phyloP scores from a whole-genome alignment of 2,888 invertebrate genomes.

The Nemotelus pantherinus region DNA sequence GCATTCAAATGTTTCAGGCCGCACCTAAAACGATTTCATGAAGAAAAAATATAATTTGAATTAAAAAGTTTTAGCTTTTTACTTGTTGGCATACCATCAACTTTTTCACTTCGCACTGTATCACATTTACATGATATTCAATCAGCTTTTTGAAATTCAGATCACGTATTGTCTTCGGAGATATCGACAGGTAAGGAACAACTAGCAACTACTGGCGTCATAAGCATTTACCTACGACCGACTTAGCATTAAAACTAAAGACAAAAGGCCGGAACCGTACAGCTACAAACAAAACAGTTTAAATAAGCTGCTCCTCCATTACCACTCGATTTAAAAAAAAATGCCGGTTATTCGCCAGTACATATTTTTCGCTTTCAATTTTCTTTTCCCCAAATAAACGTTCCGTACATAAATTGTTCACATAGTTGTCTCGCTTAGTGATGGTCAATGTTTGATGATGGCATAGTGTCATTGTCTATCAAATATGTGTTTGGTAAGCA shows the following conservation, averaged over 20 bases:
- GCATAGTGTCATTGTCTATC: constrained; percentile 15
- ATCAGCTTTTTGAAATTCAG: neutral
- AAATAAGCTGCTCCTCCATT: constrained; percentile 11
- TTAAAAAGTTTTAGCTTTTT: neutral
- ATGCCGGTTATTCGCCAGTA: neutral
- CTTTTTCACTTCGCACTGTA: neutral
- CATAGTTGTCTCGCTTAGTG: constrained; percentile 17
- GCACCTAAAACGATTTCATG: neutral
- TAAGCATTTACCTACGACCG: neutral
- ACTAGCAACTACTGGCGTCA: neutral
- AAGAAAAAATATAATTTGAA: neutral
- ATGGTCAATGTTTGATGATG: constrained; percentile 29
- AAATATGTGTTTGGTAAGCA: neutral
- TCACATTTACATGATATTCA: neutral
- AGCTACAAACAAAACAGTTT: neutral
- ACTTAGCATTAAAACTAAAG: constrained; percentile 9
- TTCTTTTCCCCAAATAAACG: constrained; percentile 26
- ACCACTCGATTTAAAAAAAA: neutral
- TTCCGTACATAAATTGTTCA: neutral
- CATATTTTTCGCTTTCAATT: constrained; percentile 7
- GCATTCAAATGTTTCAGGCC: neutral
- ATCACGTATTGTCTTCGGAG: neutral
- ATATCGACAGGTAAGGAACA: constrained; percentile 9
- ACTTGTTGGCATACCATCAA: neutral
- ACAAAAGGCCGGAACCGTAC: constrained; percentile 36